A percentile compares a stretch with the other conserved stretches of the same genome.
Conservation (phyloP, 2,113 vertebrate genomes). For the Erythrocebus patas region DNA sequence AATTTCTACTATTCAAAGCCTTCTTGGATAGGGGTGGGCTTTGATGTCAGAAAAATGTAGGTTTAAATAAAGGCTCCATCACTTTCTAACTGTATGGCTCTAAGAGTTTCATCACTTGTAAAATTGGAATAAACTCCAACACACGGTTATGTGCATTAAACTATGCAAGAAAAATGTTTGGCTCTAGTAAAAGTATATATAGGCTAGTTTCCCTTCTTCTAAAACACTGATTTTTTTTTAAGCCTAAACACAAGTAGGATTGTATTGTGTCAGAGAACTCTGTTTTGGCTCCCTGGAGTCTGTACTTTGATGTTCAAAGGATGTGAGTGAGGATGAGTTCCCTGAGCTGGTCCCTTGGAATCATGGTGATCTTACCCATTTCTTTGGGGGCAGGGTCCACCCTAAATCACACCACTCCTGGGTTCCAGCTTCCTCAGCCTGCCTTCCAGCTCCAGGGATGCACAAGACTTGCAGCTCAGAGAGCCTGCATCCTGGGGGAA, state of each 20-base stretch:
- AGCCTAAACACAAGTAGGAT: not conserved
- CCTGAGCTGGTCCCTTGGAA: not conserved
- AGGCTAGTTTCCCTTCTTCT: not conserved
- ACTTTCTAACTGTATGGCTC: not conserved
- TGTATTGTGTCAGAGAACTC: not conserved
- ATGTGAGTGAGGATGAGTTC: not conserved
- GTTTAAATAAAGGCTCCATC: not conserved
- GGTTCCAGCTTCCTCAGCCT: not conserved
- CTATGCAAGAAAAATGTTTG: not conserved
- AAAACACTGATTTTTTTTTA: not conserved
- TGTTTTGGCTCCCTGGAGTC: not conserved
- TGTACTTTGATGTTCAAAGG: not conserved
- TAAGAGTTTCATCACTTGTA: not conserved
- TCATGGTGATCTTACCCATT: not conserved
- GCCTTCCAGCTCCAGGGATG: not conserved
- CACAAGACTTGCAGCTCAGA: not conserved
- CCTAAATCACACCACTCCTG: not conserved
- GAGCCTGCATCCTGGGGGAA: not conserved
- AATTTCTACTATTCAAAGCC: not conserved
- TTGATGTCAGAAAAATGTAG: not conserved
- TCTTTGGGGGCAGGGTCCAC: not conserved
- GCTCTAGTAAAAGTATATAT: not conserved
- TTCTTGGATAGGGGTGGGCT: not conserved
- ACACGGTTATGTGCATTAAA: not conserved
- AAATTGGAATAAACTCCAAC: not conserved